Evolutionary conservation across 1,140 invertebrate genomes (phyloP).

Genomic region (Heliconius congener): DNA sequence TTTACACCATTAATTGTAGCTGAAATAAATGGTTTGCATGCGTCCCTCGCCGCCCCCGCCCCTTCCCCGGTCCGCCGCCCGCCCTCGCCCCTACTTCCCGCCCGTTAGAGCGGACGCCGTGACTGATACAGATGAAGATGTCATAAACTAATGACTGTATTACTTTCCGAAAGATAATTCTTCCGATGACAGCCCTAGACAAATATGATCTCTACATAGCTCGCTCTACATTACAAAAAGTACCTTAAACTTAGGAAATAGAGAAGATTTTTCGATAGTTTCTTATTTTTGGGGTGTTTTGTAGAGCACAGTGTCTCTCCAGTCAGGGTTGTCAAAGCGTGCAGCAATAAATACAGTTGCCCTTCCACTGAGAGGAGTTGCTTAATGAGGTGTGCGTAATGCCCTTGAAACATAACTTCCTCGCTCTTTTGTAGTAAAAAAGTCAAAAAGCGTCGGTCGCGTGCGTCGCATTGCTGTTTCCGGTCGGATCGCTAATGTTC

Average conservation of each 20-base stretch:
- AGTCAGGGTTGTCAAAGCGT: constrained; percentile 69
- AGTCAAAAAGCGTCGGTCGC: constrained; percentile 37
- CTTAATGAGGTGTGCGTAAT: constrained; percentile 76
- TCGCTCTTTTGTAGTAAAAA: constrained; percentile 73
- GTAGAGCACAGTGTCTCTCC: constrained; percentile 34
- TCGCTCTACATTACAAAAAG: background rate
- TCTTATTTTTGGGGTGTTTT: constrained; percentile 38
- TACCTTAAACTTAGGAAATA: background rate
- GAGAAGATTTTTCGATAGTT: background rate
- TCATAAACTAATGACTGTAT: constrained; percentile 75
- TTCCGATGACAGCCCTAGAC: constrained; percentile 53
- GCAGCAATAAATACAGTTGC: constrained; percentile 64
- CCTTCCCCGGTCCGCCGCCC: constrained; percentile 30
- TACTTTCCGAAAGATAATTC: constrained; percentile 61
- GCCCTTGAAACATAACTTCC: constrained; percentile 68
- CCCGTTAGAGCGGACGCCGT: constrained; percentile 51
- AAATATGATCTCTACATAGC: constrained; percentile 28
- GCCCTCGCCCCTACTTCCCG: constrained; percentile 44
- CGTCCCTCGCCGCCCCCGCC: constrained; percentile 12
- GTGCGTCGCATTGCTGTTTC: constrained; percentile 47
- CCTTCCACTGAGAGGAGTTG: constrained; percentile 56
- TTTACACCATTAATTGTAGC: constrained; percentile 1
- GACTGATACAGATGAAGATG: constrained; percentile 67
- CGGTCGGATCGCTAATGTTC: constrained; percentile 49
- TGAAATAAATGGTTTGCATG: background rate